Evolutionary conservation across 2,113 vertebrate species (phyloP).

Genomic region (Gopherus flavomarginatus): DNA sequence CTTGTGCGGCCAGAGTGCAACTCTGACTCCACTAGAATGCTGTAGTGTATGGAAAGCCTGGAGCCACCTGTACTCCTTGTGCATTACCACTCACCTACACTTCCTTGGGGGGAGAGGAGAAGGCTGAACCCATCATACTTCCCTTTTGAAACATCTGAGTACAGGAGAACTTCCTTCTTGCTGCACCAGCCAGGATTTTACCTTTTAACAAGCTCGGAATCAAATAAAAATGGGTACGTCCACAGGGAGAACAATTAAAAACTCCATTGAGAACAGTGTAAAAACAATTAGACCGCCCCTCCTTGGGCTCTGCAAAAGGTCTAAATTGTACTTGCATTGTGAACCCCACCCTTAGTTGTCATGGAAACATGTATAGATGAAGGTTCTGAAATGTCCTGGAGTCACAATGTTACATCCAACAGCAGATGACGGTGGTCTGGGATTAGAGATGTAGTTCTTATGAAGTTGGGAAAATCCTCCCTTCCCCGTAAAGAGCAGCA

Average conservation of each 20-base stretch:
- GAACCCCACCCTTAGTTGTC: constrained; percentile 63
- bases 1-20: background rate
- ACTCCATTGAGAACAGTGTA: constrained; percentile 72
- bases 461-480: constrained; percentile 38
- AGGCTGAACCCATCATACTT: constrained; percentile 16
- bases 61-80: background rate
- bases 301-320: constrained; percentile 63
- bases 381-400: constrained; percentile 74
- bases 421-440: constrained; percentile 62
- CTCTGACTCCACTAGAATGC: background rate
- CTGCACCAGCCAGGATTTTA: constrained; percentile 66
- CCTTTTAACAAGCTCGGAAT: constrained; percentile 66
- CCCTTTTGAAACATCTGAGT: background rate
- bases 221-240: constrained; percentile 70
- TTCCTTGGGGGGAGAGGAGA: constrained; percentile 24
- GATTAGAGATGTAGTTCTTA: constrained; percentile 62
- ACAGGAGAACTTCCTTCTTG: constrained; percentile 38
- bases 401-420: constrained; percentile 71
- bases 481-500: background rate
- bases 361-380: constrained; percentile 55
- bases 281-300: constrained; percentile 71
- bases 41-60: background rate
- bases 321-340: constrained; percentile 67
- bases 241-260: constrained; percentile 73
- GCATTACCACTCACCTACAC: background rate